Evolutionary conservation across 2,888 invertebrate species (phyloP), one percentile per base, ranked within the genome.

Genomic region (Troilus luridus): DNA sequence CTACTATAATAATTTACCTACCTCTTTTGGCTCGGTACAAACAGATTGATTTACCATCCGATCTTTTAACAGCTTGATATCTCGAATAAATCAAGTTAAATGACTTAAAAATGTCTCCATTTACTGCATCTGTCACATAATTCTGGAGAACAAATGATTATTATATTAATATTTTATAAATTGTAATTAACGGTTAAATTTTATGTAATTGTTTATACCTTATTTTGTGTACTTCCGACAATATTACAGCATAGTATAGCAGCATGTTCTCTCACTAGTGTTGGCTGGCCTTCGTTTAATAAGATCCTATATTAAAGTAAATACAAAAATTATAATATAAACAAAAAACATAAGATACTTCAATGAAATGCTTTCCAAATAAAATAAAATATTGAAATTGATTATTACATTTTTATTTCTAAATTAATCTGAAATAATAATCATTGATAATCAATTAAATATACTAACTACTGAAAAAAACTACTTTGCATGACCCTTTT

Each of bases 181-280:
- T 17, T 27, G 14, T 10, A 24, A 77, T 19, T 19, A 41, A 19
- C 17, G 41, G 41, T 41, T 1, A 77, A 77, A 77, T 17, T 41
- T 17, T 77, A 41, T 24, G 9, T 41, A 8, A 77, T 0, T 8
- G 17, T 41, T 77, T 0, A 9, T 77, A 92, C 92, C 92, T 92
- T 91, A 27, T 89, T 94, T 94, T 91, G 93, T 93, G 14, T 88
- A 91, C 92, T 85, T 58, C 89, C 81, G 2, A 94, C 93, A 88
- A 95, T 93, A 94, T 95, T 95, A 17, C 94, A 94, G 67, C 95
- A 93, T 21, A 95, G 94, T 56, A 94, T 93, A n/a, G 95, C 95
- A 19, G 95, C 95, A 93, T 95, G 95, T 93, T 95, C 95, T 92
- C 95, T 94, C 0, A 95, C 95, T 72, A 95, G 93, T 92, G 94